A percentile compares a stretch with the other conserved stretches of the same genome.
phyloP scores from a whole-genome alignment of 1,140 invertebrate species.

The Ephestia elutella region DNA sequence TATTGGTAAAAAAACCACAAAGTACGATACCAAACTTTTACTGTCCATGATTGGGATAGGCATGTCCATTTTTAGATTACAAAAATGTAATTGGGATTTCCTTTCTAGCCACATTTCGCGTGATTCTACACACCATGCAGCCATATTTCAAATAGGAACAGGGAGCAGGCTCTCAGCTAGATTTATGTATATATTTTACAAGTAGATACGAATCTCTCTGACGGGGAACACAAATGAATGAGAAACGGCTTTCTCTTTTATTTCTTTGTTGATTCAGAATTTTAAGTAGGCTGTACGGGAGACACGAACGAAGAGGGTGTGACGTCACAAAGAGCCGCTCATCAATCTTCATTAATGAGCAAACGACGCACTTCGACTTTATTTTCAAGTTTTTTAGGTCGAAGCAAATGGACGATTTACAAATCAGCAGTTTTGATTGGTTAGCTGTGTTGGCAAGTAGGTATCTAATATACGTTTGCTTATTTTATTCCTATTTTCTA shows the following conservation, averaged over 20 bases:
- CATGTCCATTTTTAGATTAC: background rate
- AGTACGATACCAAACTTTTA: too few species aligned
- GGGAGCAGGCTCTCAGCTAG: background rate
- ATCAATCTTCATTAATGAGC: conserved; percentile 31
- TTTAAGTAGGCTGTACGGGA: conserved; percentile 19
- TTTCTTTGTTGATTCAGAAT: conserved; percentile 19
- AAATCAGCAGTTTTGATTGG: background rate
- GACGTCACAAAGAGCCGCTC: conserved; percentile 20
- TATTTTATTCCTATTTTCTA: too few species aligned
- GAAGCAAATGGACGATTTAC: background rate
- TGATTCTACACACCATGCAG: background rate
- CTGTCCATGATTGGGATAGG: too few species aligned
- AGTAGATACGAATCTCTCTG: background rate
- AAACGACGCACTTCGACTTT: conserved; percentile 13
- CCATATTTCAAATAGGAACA: background rate
- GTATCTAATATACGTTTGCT: too few species aligned
- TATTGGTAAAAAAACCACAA: too few species aligned
- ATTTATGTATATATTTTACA: background rate
- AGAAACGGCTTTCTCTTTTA: conserved; percentile 7
- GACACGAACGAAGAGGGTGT: conserved; percentile 17
- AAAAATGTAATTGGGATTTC: background rate
- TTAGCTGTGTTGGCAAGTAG: background rate
- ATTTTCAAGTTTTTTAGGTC: conserved; percentile 1
- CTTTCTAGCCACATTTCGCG: background rate
- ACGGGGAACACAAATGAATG: background rate